phyloP scores from a whole-genome alignment of 2,113 vertebrate species.

The Notechis scutatus region DNA sequence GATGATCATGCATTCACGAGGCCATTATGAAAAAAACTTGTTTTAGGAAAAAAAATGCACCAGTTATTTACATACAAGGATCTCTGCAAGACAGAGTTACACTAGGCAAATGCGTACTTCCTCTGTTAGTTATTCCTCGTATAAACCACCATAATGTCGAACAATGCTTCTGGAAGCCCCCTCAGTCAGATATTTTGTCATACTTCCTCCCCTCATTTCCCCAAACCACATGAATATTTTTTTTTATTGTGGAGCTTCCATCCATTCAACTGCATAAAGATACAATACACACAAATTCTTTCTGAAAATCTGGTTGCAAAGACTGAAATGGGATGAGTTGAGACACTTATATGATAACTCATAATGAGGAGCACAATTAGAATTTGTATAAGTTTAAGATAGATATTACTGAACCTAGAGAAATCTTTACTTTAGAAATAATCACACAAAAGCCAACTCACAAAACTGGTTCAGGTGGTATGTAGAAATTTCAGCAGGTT shows the following conservation, averaged over 20 bases:
- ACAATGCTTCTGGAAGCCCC: background rate
- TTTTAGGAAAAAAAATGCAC: background rate
- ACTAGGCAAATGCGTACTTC: too few relatives aligned
- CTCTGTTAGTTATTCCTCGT: background rate
- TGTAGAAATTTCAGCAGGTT: conserved; percentile 6
- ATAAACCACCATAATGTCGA: background rate
- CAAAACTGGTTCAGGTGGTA: background rate
- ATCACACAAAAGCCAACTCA: background rate
- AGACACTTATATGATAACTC: background rate
- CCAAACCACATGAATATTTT: background rate
- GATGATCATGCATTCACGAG: background rate
- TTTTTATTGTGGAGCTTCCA: background rate
- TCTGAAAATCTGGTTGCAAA: background rate
- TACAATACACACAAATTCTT: background rate
- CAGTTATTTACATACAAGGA: background rate
- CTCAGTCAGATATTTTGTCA: background rate
- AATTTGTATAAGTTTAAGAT: conserved; percentile 4
- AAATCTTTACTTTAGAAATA: background rate
- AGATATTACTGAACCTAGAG: background rate
- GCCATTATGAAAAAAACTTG: background rate
- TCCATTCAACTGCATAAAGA: background rate
- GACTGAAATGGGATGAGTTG: background rate
- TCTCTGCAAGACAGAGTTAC: background rate
- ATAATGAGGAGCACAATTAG: background rate
- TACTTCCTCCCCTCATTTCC: background rate